These are phyloP conservation scores for Argyra leucocephala DNA, from an alignment of 2,888 invertebrate species.

Conservation along the genomic window DNA sequence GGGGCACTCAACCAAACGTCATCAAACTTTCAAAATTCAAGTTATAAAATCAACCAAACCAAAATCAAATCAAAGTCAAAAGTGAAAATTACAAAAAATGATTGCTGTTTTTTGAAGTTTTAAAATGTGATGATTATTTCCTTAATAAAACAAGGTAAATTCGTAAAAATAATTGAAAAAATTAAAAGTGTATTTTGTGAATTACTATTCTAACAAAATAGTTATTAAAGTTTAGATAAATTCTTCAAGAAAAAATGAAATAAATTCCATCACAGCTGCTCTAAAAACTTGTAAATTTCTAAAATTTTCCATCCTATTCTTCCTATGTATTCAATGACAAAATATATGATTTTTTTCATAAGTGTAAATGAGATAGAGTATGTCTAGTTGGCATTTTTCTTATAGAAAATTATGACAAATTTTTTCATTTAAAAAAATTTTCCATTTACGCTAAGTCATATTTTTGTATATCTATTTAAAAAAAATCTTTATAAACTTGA, in stretches of 20 bases:
- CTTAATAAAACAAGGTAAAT: conserved; percentile 7
- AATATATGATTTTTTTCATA: background rate
- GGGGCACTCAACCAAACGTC: background rate
- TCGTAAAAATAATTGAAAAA: background rate
- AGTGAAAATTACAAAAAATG: conserved; percentile 1
- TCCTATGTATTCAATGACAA: background rate
- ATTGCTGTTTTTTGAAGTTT: conserved; percentile 6
- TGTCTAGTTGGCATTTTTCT: conserved; percentile 6
- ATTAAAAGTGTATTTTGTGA: background rate
- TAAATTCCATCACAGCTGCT: background rate
- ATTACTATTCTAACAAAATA: background rate
- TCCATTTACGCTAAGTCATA: background rate
- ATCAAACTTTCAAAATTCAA: background rate
- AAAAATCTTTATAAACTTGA: too few relatives aligned
- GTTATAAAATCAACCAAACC: too few relatives aligned
- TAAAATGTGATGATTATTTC: conserved; percentile 12
- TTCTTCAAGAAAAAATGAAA: background rate
- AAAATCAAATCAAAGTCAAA: conserved; percentile 5
- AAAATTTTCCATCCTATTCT: conserved; percentile 1
- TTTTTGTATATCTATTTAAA: background rate
- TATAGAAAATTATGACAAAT: background rate
- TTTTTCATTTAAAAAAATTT: background rate
- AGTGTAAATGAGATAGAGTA: background rate
- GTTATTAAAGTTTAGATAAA: background rate
- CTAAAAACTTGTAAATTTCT: background rate